Evolutionary conservation across 2,888 invertebrate species (phyloP).

Genomic region (Eilema caniola): DNA sequence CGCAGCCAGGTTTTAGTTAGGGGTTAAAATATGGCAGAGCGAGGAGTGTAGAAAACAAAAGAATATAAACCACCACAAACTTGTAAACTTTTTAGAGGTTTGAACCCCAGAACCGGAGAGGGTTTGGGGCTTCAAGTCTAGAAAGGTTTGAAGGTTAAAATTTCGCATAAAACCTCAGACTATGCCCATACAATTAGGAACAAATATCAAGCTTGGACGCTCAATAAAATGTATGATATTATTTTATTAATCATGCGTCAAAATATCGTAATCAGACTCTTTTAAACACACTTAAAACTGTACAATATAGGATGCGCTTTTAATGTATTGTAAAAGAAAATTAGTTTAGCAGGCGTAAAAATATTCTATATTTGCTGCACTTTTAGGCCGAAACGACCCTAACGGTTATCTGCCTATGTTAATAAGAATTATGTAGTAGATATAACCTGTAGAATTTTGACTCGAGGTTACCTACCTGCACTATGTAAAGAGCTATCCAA

Average conservation of each 20-base stretch:
- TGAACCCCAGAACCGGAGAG: no score
- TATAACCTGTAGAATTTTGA: background rate
- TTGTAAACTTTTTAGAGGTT: no score
- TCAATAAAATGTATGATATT: background rate
- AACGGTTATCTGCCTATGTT: no score
- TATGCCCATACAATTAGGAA: no score
- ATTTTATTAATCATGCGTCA: background rate
- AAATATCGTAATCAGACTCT: background rate
- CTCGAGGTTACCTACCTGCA: background rate
- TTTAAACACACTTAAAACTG: background rate
- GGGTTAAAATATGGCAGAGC: no score
- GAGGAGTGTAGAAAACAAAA: no score
- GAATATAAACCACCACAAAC: no score
- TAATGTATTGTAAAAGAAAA: background rate
- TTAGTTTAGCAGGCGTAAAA: background rate
- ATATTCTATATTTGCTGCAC: no score
- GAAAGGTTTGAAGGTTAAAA: no score
- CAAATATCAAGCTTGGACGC: background rate
- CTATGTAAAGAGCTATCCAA: background rate
- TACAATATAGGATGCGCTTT: background rate
- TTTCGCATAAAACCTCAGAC: no score
- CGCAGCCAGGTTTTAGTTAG: background rate
- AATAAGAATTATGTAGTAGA: background rate
- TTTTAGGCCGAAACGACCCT: no score
- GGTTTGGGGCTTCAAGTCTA: no score